Conservation (phyloP, 2,113 vertebrate genomes). For the Actenoides lindsayi region DNA sequence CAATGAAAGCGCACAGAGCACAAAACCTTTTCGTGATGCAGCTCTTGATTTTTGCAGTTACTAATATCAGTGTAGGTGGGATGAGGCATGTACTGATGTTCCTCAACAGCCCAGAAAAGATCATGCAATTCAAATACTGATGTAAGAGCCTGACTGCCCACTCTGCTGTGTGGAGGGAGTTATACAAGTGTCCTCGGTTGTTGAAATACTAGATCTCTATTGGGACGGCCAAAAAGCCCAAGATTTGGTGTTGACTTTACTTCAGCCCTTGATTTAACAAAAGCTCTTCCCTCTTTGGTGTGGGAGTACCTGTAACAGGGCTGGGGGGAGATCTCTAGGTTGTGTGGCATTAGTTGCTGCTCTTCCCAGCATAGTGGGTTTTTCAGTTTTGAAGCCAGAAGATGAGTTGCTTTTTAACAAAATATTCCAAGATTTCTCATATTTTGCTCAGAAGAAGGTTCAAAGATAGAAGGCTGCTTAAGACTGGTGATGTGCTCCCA, state of each 20-base stretch:
- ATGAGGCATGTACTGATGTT: not conserved
- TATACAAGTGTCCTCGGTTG: not conserved
- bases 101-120: not conserved
- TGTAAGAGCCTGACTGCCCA: not conserved
- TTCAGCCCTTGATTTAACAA: not conserved
- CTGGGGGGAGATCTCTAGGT: not conserved
- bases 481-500: not conserved
- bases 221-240: not conserved
- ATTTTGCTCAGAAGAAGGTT: conserved; percentile 30
- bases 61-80: not conserved
- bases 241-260: not conserved
- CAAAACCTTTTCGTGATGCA: not conserved
- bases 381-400: conserved; percentile 22
- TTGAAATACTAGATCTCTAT: not conserved
- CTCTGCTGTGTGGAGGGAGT: not conserved
- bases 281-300: not conserved
- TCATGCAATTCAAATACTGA: not conserved
- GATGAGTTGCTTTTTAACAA: not conserved
- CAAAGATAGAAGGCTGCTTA: conserved; percentile 17
- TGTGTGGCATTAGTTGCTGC: not conserved
- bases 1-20: not conserved
- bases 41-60: not conserved
- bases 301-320: not conserved
- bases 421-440: conserved; percentile 1
- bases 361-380: not conserved